phyloP scores from a whole-genome alignment of 2,888 invertebrate genomes.

The Sinelater perroti region DNA sequence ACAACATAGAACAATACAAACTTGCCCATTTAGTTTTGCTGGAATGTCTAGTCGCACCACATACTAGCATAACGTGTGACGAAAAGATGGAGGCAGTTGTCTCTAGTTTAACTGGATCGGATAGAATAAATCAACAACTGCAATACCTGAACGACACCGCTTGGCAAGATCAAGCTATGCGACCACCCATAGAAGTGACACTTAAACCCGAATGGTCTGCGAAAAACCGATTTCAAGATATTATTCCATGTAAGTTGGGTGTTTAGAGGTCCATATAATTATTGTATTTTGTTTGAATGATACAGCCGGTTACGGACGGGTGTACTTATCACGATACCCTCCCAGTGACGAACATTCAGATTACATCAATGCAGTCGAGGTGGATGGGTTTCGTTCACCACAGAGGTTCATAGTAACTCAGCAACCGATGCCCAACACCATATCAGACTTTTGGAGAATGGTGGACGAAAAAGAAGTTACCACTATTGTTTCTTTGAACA shows the following conservation, averaged over 20 bases:
- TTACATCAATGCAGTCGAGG: constrained; percentile 58
- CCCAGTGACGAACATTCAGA: constrained; percentile 55
- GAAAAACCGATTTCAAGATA: constrained; percentile 58
- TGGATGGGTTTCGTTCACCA: constrained; percentile 51
- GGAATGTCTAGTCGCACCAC: constrained; percentile 57
- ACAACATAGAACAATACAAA: constrained; percentile 61
- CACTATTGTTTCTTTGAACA: constrained; percentile 53
- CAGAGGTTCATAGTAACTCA: constrained; percentile 57
- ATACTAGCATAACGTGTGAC: constrained; percentile 56
- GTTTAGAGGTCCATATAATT: neutral
- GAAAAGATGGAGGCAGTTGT: constrained; percentile 49
- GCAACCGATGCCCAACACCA: constrained; percentile 54
- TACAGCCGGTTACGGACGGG: constrained; percentile 43
- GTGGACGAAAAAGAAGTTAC: constrained; percentile 53
- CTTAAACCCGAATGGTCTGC: constrained; percentile 42
- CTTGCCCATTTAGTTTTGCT: constrained; percentile 60
- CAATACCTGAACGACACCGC: constrained; percentile 52
- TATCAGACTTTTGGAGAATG: constrained; percentile 58
- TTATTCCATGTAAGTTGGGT: constrained; percentile 51
- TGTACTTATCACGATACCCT: constrained; percentile 56
- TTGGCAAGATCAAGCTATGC: constrained; percentile 59
- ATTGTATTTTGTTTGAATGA: neutral
- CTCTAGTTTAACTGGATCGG: constrained; percentile 47
- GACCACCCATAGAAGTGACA: constrained; percentile 36
- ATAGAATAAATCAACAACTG: constrained; percentile 52